phyloP scores from a whole-genome alignment of 2,888 invertebrate species.

The Lepidochrysops patricia region DNA sequence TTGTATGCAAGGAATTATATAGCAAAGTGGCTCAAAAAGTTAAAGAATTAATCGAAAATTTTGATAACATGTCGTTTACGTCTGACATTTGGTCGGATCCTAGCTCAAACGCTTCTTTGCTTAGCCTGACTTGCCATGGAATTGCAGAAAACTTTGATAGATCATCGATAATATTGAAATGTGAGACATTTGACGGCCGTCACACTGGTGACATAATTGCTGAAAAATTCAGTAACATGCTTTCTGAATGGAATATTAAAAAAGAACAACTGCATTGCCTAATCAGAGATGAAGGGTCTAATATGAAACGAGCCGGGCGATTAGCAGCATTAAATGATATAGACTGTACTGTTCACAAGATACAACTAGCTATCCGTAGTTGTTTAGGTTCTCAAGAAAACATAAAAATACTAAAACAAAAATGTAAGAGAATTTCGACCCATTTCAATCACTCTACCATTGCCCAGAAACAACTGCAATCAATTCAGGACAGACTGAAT shows the following conservation, averaged over 20 bases:
- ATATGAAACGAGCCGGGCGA: slow-evolving; percentile 27
- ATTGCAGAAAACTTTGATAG: slow-evolving; percentile 24
- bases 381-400: slow-evolving; percentile 25
- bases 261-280: slow-evolving; percentile 29
- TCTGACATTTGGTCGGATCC: slow-evolving; percentile 29
- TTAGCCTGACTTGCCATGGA: slow-evolving; percentile 21
- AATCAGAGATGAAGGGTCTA: slow-evolving; percentile 29
- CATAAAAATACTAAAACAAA: slow-evolving; percentile 25
- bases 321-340: slow-evolving; percentile 21
- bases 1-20: slow-evolving; percentile 26
- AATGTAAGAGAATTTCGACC: slow-evolving; percentile 27
- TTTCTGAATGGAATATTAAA: slow-evolving; percentile 29
- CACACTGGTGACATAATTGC: slow-evolving; percentile 30
- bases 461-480: slow-evolving; percentile 29
- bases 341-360: slow-evolving; percentile 27
- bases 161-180: slow-evolving; percentile 14
- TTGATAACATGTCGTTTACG: slow-evolving; percentile 28
- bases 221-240: slow-evolving; percentile 25
- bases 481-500: slow-evolving; percentile 28
- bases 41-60: slow-evolving; percentile 25
- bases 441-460: slow-evolving; percentile 32
- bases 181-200: slow-evolving; percentile 15
- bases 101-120: slow-evolving; percentile 20
- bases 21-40: slow-evolving; percentile 25
- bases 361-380: slow-evolving; percentile 26